Percentiles rank a stretch among this genome's conserved stretches.
Evolutionary conservation across 2,113 vertebrate species (phyloP).

Genomic region (Oophaga pumilio): DNA sequence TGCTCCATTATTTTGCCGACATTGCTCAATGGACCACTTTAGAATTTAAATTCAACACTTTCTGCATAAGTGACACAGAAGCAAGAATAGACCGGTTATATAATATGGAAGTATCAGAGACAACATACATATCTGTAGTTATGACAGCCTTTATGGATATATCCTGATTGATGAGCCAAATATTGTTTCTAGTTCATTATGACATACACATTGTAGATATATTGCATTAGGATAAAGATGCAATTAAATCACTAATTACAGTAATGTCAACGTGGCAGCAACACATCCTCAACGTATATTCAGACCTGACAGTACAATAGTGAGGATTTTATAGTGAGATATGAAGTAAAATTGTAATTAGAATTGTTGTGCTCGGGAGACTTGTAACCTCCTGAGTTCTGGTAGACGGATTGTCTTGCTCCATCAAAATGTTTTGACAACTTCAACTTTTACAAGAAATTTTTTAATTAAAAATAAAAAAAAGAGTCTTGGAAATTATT

Average conservation of each 20-base stretch:
- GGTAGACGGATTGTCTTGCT: background rate
- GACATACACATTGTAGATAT: background rate
- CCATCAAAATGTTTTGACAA: constrained; percentile 16
- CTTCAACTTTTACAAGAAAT: constrained; percentile 12
- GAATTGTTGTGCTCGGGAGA: constrained; percentile 23
- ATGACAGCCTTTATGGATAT: background rate
- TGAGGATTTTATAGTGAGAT: constrained; percentile 15
- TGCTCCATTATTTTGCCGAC: no score
- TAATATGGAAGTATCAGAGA: background rate
- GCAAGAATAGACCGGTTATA: no score
- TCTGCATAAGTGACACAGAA: no score
- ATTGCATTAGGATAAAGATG: constrained; percentile 30
- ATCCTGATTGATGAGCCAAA: constrained; percentile 5
- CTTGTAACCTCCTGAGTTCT: constrained; percentile 13
- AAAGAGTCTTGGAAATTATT: constrained; percentile 11
- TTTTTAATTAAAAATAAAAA: constrained; percentile 1
- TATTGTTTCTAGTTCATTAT: background rate
- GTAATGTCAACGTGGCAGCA: background rate
- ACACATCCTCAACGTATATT: constrained; percentile 15
- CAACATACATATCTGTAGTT: background rate
- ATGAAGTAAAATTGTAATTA: constrained; percentile 32
- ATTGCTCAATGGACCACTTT: no score
- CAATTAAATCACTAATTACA: constrained; percentile 43
- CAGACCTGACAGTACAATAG: constrained; percentile 13
- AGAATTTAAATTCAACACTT: no score